Conservation (phyloP, 37 sponge, comb jelly and placozoan genomes). For the Eunapius fragilis region DNA sequence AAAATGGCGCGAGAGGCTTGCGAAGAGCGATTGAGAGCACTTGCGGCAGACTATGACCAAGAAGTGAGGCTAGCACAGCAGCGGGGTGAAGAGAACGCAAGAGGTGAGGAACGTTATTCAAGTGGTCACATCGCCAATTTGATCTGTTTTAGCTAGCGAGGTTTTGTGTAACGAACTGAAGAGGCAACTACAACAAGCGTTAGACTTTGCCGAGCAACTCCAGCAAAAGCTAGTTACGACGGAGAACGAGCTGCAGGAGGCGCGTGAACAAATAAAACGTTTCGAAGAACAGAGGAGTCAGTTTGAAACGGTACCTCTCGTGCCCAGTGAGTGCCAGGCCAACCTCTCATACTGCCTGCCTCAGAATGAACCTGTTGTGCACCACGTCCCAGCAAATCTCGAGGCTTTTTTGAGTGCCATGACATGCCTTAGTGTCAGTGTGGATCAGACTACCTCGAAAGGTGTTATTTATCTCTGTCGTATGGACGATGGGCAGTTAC, state of each 20-base stretch:
- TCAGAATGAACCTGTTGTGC: not conserved
- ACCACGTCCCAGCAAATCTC: not conserved
- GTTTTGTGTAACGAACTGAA: constrained; percentile 21
- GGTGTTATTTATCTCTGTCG: constrained; percentile 18
- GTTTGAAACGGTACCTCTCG: not conserved
- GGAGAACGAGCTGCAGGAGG: not conserved
- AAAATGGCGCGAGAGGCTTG: not conserved
- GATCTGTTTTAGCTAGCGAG: constrained; percentile 9
- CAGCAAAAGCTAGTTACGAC: not conserved
- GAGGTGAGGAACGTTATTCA: constrained; percentile 11
- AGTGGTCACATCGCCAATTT: not conserved
- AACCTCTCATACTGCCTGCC: not conserved
- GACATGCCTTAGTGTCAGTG: constrained; percentile 25
- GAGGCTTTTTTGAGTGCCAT: constrained; percentile 21
- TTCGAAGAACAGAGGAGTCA: not conserved
- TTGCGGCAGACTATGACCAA: constrained; percentile 18
- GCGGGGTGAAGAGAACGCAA: constrained; percentile 31
- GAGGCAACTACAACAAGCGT: not conserved
- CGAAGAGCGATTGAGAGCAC: not conserved
- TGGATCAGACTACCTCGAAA: not conserved
- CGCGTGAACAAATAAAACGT: not conserved
- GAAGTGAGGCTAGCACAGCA: constrained; percentile 22
- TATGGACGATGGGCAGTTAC: constrained; percentile 34
- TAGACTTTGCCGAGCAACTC: not conserved
- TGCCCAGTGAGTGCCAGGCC: not conserved